Evolutionary conservation across 2,888 invertebrate species (phyloP), one percentile per base, ranked within the genome.

Genomic region (Drosophila nigricruria): DNA sequence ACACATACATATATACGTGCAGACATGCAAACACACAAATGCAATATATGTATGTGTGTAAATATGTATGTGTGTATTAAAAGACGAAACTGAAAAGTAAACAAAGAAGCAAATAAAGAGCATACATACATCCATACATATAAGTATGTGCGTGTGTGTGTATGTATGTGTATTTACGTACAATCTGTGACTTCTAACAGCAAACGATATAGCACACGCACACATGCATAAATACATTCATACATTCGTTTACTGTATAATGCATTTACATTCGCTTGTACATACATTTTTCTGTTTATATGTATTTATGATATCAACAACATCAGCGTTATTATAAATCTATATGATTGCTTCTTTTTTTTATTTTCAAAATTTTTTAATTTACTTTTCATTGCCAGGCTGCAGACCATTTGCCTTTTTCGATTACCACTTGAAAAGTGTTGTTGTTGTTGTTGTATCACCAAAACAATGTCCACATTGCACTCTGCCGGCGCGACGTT

Each of bases 381-480:
- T 49, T 60, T 49, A 61, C 53, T 72, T 60, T 60, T 56, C 27
- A 50, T 50, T 52, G 56, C 32, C 23, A 38, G 50, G 23, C 45
- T 40, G 36, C 34, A 45, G 59, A 72, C 23, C 50, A 61, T 14
- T 61, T 54, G 58, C n/a, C 16, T 60, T 57, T 32, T 40, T 64
- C 9, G 36, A 30, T 57, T 56, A 47, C 42, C 43, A 45, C 34
- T 40, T 54, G 50, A 38, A 58, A 20, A 43, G 36, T 52, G 14
- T 20, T 30, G 10, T 10, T 30, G 30, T 10, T 30, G 30, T 30
- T 30, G 30, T 30, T 57, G 40, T 45, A 32, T 32, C 57, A 61
- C 42, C 54, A 75, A 75, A 75, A 50, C 62, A 81, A 54, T 77
- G 72, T 70, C 64, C 43, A 73, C 30, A 56, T 25, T 45, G 43